Base-by-base conservation (phyloP, 2,113 vertebrate genomes). In the Morone chrysops region DNA sequence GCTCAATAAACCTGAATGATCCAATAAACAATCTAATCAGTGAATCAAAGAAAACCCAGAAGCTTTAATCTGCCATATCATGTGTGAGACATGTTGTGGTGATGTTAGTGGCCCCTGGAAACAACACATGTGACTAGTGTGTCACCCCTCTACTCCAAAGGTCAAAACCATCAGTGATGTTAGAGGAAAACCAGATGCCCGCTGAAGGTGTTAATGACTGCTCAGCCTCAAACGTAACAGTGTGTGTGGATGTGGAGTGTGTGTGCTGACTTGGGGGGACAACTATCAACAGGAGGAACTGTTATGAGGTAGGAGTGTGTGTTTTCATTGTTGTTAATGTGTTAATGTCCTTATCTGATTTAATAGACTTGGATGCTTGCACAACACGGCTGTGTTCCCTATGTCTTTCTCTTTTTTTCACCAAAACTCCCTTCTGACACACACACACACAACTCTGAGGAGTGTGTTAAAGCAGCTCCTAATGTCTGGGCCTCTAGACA, bases 101-200 rank as follows among this genome's bases (percentile, higher is more conserved):
- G 85, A 75, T 69, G 61, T 43, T 78, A 13, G 56, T 48, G 10
- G 53, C 62, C 9, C 63, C 48, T 74, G 78, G 77, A 86, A 84
- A 67, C 83, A 67, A 59, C 12, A 9, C 71, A 38, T 36, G 67
- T 25, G 67, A 85, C 84, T 89, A 10, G 47, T 73, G 45, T 47
- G 17, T 73, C 87, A 86, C 81, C 90, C 48, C 65, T 45, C 40
- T 7, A 22, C 80, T 88, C 78, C 41, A 38, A 67, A 83, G 93
- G 91, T 93, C 87, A 91, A 91, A 90, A 73, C 87, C 84, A 92
- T 94, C 87, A 92, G 83, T 69, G 56, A 78, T 87, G 85, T 89
- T 85, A 81, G 92, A 94, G 80, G 78, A 89, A 92, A 92, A 82
- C 75, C 92, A 93, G 91, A 88, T 84, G 72, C 69, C 75, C 6